These are phyloP conservation scores for Scalopus aquaticus DNA, from an alignment of 2,113 vertebrate species.

Conservation along the genomic window DNA sequence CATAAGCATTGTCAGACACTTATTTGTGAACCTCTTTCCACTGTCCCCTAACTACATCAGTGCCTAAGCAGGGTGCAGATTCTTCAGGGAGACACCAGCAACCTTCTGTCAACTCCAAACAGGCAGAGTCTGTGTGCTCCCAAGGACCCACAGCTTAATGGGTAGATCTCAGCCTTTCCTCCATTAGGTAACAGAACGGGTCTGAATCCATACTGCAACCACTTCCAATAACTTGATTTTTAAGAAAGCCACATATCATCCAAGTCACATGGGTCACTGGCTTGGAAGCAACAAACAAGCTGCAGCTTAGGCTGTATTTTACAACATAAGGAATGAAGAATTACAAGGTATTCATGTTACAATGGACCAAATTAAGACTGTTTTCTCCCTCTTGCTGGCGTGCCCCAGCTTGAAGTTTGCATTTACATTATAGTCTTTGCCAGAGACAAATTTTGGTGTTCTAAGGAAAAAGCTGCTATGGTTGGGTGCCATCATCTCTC, in stretches of 20 bases:
- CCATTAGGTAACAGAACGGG: too few species aligned
- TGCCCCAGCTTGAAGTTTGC: conserved; percentile 95
- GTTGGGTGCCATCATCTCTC: too few species aligned
- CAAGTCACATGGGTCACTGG: conserved; percentile 79
- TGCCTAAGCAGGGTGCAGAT: not conserved
- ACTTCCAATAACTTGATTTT: too few species aligned
- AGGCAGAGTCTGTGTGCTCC: not conserved
- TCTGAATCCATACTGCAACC: too few species aligned
- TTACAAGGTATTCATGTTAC: conserved; percentile 98
- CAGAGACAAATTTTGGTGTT: not conserved
- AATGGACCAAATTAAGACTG: conserved; percentile 95
- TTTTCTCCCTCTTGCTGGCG: conserved; percentile 97
- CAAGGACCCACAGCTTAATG: not conserved
- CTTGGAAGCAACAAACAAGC: conserved; percentile 94
- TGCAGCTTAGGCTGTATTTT: conserved; percentile 96
- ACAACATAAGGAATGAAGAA: conserved; percentile 97
- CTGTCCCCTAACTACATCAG: not conserved
- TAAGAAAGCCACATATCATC: too few species aligned
- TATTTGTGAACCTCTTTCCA: not conserved
- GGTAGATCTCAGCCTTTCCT: not conserved
- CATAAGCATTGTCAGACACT: conserved; percentile 89
- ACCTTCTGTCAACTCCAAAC: not conserved
- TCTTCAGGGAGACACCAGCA: not conserved
- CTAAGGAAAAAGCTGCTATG: too few species aligned
- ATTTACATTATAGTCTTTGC: conserved; percentile 92